These are phyloP conservation scores for Prochilodus magdalenae DNA, from an alignment of 2,113 vertebrate genomes.

Conservation along the genomic window DNA sequence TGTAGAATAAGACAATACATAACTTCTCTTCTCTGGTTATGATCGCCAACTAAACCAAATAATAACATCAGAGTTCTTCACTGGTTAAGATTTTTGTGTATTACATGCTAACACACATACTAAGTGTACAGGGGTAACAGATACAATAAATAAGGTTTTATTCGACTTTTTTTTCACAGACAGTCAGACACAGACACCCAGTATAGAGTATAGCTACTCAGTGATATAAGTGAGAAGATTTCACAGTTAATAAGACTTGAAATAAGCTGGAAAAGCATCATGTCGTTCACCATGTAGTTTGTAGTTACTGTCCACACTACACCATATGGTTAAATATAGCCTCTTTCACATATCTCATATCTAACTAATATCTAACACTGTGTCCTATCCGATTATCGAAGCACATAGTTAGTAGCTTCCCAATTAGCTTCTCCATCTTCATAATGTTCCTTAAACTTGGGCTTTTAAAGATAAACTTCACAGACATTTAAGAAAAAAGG, in stretches of 20 bases:
- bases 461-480: background rate
- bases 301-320: background rate
- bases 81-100: background rate
- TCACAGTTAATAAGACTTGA: conserved; percentile 42
- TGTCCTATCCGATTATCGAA: background rate
- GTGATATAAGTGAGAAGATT: background rate
- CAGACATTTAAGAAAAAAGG: background rate
- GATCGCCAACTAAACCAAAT: too few species aligned
- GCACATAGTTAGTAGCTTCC: background rate
- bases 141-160: conserved; percentile 31
- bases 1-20: background rate
- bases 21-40: background rate
- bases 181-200: background rate
- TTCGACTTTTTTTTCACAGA: background rate
- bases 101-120: background rate
- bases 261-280: conserved; percentile 8
- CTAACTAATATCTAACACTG: too few species aligned
- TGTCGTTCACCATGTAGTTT: background rate
- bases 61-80: background rate
- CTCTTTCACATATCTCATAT: background rate
- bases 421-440: background rate
- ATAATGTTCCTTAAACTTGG: background rate
- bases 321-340: background rate
- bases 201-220: background rate
- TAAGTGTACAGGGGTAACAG: background rate